These are phyloP conservation scores for Cotesia congregata DNA, from an alignment of 2,888 invertebrate species.

Conservation along the genomic window DNA sequence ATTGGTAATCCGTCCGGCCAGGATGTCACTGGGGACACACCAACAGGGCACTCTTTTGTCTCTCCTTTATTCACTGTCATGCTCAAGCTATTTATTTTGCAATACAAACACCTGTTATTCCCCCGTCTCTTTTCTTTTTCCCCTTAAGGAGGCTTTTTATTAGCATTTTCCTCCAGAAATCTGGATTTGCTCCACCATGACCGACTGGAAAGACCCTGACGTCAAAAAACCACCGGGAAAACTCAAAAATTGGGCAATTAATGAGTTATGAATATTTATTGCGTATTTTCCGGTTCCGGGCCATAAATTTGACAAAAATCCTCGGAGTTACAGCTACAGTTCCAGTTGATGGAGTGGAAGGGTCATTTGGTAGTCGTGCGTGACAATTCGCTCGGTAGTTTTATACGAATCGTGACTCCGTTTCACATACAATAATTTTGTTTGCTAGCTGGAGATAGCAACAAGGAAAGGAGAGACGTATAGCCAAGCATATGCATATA, in stretches of 20 bases:
- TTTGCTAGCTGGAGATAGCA: no score
- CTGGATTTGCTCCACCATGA: no score
- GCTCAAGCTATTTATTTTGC: neutral
- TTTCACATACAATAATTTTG: slow-evolving; percentile 21
- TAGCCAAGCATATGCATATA: slow-evolving; percentile 45
- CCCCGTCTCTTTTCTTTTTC: no score
- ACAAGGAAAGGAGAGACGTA: slow-evolving; percentile 4
- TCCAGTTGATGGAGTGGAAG: slow-evolving; percentile 3
- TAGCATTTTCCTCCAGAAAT: no score
- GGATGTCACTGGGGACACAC: slow-evolving; percentile 43
- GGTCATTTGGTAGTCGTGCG: slow-evolving; percentile 27
- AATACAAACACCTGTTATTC: neutral
- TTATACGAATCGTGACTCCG: slow-evolving; percentile 37
- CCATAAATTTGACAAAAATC: no score
- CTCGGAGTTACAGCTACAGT: no score
- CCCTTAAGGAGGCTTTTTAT: no score
- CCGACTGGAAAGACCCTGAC: no score
- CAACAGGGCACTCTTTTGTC: slow-evolving; percentile 37
- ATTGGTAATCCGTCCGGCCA: slow-evolving; percentile 51
- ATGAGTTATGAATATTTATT: no score
- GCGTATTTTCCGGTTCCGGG: no score
- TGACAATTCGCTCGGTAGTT: slow-evolving; percentile 33
- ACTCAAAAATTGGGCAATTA: no score
- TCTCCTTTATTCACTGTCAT: slow-evolving; percentile 35
- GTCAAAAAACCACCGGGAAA: no score